Base-by-base conservation (phyloP, 2,888 invertebrate genomes). In the Scaptomyza flava region DNA sequence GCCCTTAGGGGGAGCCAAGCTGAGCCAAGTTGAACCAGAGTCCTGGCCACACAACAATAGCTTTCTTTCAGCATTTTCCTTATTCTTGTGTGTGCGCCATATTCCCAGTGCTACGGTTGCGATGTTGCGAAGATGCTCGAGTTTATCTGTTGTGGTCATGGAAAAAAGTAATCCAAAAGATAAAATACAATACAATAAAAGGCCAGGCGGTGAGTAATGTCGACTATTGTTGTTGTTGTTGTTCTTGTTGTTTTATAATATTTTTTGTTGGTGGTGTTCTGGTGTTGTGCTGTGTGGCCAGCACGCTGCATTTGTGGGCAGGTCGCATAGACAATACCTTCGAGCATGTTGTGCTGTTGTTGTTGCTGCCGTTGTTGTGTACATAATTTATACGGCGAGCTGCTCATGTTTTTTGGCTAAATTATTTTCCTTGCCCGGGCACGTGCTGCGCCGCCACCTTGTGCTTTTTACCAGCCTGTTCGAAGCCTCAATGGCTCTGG, bases 161-260 rank as follows among this genome's bases (percentile, higher is more conserved):
- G 85, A 80, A 84, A 80, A 84, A 84, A 84, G 76, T 85, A 84
- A 85, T 84, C 83, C 86, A 78, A 81, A 77, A 84, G 84, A 85
- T 85, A 84, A 85, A 83, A 84, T 81, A 84, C 84, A 84, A 85
- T 85, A 85, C 85, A 85, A 84, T 84, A 85, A 85, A 85, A 83
- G 85, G 78, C 83, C 72, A 83, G 62, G 80, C 80, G 79, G 78
- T 82, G 82, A 82, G 78, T 82, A 84, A 82, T 82, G 81, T 84
- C 65, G 60, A 57, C 34, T 59, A 36, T 64, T 65, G 52, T 48
- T 65, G 63, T 60, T 58, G 38, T 42, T 62, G 30, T 57, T 63
- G 27, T 23, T 63, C 20, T 51, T 56, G 43, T 38, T 60, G 43
- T 38, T 60, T 7, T 30, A 20, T 30, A 33, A 2, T 38, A 27